phyloP scores from a whole-genome alignment of 2,888 invertebrate species.

The Hirtodrosophila histrioides region DNA sequence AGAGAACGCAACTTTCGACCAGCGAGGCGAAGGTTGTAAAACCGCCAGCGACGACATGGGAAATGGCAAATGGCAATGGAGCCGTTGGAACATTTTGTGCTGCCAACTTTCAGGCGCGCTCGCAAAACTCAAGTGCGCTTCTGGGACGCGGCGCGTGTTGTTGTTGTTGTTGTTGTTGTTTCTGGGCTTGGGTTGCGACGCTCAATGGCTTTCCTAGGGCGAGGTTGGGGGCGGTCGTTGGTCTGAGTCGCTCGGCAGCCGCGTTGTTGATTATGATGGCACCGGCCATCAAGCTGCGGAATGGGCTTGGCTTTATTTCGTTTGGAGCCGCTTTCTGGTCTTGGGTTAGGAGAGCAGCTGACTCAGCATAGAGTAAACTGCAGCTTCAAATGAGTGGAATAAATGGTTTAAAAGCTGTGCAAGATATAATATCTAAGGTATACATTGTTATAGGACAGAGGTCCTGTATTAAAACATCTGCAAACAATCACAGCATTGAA shows the following conservation, averaged over 20 bases:
- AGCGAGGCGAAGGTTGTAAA: constrained; percentile 79
- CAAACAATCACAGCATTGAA: no score
- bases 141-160: constrained; percentile 63
- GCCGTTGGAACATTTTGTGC: constrained; percentile 58
- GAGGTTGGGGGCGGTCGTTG: background rate
- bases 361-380: constrained; percentile 31
- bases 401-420: constrained; percentile 37
- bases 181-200: constrained; percentile 10
- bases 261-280: constrained; percentile 75
- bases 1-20: constrained; percentile 38
- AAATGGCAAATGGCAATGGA: constrained; percentile 60
- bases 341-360: constrained; percentile 15
- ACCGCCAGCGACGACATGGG: constrained; percentile 73
- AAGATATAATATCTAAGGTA: background rate
- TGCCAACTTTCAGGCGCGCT: constrained; percentile 73
- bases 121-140: constrained; percentile 77
- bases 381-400: constrained; percentile 35
- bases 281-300: constrained; percentile 66
- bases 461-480: no score
- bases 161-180: constrained; percentile 41
- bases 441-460: no score
- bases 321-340: constrained; percentile 14
- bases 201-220: background rate
- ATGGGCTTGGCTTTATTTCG: constrained; percentile 41
- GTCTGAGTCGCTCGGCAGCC: constrained; percentile 21